phyloP scores from a whole-genome alignment of 1,140 invertebrate genomes.

The Panonychus citri region DNA sequence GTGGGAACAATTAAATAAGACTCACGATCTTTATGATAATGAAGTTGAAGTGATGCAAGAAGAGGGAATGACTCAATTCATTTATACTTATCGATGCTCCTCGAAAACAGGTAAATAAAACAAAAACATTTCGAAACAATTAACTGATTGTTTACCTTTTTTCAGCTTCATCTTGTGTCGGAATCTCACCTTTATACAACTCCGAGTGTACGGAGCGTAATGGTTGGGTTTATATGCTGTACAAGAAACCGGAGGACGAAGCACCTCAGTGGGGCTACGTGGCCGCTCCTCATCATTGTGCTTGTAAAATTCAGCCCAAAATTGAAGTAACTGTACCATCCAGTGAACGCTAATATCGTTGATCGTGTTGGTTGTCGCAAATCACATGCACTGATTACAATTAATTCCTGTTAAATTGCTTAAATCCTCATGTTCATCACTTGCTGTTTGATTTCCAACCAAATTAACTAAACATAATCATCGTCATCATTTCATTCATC shows the following conservation, averaged over 20 bases:
- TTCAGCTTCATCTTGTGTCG: slow-evolving; percentile 9
- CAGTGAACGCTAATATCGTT: no score
- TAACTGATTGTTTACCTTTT: background rate
- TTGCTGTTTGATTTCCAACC: no score
- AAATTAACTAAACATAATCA: no score
- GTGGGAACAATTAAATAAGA: slow-evolving; percentile 15
- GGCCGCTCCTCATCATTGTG: slow-evolving; percentile 13
- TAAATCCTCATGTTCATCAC: no score
- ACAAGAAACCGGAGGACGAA: slow-evolving; percentile 9
- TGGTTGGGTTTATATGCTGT: slow-evolving; percentile 17
- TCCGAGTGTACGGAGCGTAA: slow-evolving; percentile 15
- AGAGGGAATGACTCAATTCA: slow-evolving; percentile 13
- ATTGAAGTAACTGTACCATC: background rate
- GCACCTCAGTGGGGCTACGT: slow-evolving; percentile 14
- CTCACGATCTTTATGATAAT: slow-evolving; percentile 16
- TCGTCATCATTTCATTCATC: no score
- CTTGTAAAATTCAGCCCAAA: slow-evolving; percentile 15
- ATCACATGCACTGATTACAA: no score
- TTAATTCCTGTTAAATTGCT: no score
- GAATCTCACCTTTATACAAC: slow-evolving; percentile 10
- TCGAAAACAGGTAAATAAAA: slow-evolving; percentile 2
- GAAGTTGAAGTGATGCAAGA: slow-evolving; percentile 15
- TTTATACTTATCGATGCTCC: slow-evolving; percentile 15
- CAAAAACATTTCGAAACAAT: no score
- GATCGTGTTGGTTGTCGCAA: no score